These are phyloP conservation scores for Struthidea cinerea DNA, from an alignment of 2,113 vertebrate genomes.

Conservation along the genomic window DNA sequence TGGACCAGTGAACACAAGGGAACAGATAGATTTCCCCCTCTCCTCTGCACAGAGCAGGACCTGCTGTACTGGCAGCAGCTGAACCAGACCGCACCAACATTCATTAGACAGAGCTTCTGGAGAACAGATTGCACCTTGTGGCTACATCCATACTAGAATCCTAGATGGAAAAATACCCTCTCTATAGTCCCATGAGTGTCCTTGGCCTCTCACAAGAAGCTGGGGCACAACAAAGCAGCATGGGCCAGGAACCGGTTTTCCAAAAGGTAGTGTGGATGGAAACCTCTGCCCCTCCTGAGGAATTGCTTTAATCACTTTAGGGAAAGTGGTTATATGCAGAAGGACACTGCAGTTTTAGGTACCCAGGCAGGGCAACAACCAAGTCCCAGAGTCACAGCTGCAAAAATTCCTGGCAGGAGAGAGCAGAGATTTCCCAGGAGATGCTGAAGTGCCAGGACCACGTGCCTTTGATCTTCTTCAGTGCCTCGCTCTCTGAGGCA, in stretches of 20 bases:
- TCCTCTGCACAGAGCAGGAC: not conserved
- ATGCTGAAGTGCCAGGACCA: not conserved
- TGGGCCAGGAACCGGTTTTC: not conserved
- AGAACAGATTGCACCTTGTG: not conserved
- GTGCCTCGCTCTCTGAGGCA: not conserved
- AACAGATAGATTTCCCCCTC: not conserved
- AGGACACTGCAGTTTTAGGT: fast-evolving
- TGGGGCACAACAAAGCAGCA: not conserved
- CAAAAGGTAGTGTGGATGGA: not conserved
- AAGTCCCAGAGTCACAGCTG: not conserved
- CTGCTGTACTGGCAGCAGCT: not conserved
- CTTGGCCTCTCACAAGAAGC: not conserved
- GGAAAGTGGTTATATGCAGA: not conserved
- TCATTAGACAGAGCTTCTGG: not conserved
- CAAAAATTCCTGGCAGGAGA: not conserved
- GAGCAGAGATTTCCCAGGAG: not conserved
- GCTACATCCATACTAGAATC: not conserved
- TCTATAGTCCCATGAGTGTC: not conserved
- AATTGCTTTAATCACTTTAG: not conserved
- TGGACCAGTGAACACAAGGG: not conserved
- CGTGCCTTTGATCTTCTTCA: not conserved
- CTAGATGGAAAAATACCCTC: not conserved
- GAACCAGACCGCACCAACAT: not conserved
- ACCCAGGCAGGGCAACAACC: not conserved
- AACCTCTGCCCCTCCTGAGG: not conserved